Conservation (phyloP, 1,140 invertebrate species). For the Plectrocnemia conspersa region DNA sequence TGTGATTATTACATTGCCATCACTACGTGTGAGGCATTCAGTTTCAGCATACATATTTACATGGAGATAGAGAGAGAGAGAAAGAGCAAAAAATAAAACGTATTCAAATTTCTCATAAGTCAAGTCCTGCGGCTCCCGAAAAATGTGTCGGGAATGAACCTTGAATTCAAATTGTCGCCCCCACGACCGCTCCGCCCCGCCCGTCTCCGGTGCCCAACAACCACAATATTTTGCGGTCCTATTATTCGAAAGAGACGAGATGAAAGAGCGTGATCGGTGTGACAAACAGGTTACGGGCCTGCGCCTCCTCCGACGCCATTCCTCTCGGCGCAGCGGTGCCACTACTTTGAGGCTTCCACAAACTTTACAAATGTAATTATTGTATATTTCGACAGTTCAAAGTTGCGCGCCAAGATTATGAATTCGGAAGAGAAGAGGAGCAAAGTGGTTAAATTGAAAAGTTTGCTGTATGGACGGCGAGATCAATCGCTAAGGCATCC, state of each 20-base stretch:
- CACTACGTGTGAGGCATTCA: too few relatives aligned
- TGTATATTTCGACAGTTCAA: too few relatives aligned
- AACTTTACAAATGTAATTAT: too few relatives aligned
- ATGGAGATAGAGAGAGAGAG: too few relatives aligned
- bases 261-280: slow-evolving; percentile 33
- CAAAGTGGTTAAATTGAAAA: too few relatives aligned
- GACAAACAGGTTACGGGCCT: slow-evolving; percentile 20
- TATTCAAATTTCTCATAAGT: slow-evolving; percentile 36
- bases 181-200: background rate
- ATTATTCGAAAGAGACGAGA: slow-evolving; percentile 31
- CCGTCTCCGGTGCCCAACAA: slow-evolving; percentile 4
- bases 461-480: too few relatives aligned
- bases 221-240: slow-evolving; percentile 34
- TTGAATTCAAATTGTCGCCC: slow-evolving; percentile 31
- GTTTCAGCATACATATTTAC: slow-evolving; percentile 21
- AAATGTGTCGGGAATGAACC: slow-evolving; percentile 35
- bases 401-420: too few relatives aligned
- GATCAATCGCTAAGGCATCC: too few relatives aligned
- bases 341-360: background rate
- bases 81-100: slow-evolving; percentile 25
- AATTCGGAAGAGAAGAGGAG: too few relatives aligned
- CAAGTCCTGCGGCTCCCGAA: slow-evolving; percentile 27
- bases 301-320: slow-evolving; percentile 9
- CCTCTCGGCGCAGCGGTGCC: slow-evolving; percentile 4
- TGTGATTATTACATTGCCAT: too few relatives aligned